A percentile compares a stretch with the other conserved stretches of the same genome.
Evolutionary conservation across 2,888 invertebrate species (phyloP).

Genomic region (Hetaerina titia): DNA sequence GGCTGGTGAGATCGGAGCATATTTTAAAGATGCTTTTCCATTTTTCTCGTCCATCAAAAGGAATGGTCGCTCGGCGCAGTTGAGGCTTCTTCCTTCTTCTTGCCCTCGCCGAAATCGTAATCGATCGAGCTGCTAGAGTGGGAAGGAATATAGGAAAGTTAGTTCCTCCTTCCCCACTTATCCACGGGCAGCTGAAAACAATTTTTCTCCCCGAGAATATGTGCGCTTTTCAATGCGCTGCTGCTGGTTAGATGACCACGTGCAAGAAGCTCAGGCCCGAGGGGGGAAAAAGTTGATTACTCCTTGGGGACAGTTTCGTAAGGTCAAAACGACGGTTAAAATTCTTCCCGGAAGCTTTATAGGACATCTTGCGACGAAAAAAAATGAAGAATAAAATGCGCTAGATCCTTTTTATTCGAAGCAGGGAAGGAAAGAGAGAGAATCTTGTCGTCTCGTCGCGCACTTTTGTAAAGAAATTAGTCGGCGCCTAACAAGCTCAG

Average conservation of each 20-base stretch:
- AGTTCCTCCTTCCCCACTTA: background rate
- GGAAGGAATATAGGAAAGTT: background rate
- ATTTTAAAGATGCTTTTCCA: background rate
- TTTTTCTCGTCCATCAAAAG: background rate
- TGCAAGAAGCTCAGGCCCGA: background rate
- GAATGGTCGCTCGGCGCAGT: background rate
- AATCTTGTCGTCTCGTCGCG: background rate
- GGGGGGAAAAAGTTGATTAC: background rate
- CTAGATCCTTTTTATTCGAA: background rate
- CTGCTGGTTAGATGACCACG: background rate
- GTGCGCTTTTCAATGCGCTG: too few species aligned
- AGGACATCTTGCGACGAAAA: background rate
- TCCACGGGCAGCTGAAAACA: too few species aligned
- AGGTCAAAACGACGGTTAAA: background rate
- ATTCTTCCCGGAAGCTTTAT: background rate
- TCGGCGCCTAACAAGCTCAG: background rate
- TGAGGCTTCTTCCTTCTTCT: background rate
- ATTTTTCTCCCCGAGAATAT: too few species aligned
- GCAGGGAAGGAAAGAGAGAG: background rate
- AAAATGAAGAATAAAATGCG: background rate
- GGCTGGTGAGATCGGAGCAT: background rate
- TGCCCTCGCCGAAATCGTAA: background rate
- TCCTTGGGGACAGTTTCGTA: background rate
- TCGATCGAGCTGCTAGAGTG: background rate
- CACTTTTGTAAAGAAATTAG: background rate